Evolutionary conservation across 2,113 vertebrate species (phyloP), one percentile per base, ranked within the genome.

Genomic region (Mastomys coucha): DNA sequence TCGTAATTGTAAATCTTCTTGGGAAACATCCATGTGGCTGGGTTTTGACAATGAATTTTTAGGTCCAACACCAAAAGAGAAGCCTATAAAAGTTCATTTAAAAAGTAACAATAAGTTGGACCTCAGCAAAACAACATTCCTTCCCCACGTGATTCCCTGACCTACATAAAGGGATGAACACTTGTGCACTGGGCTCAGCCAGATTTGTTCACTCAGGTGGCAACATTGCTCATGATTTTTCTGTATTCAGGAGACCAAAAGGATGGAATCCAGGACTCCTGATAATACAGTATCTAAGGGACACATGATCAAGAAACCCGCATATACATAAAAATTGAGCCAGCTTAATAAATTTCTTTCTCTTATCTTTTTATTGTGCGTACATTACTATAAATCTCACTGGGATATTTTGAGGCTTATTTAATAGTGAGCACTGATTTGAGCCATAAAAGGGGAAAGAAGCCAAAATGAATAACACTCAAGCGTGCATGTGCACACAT

Each of bases 401-500:
- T 81, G 14, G 58, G 80, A 45, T 75, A 89, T 94, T 96, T 82
- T 93, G 72, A 89, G 84, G 22, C 63, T 93, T 95, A 90, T 93
- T 96, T 97, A 93, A 93, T 72, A 87, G 81, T 20, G n/a, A 96
- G 36, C 45, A 87, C 42, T 96, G 60, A 92, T 88, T 78, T 93
- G 53, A 97, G 53, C 14, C 67, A 63, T 89, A 75, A 72, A 82
- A 14, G 69, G 10, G 9, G 10, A 60, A 91, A 91, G 77, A 20
- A 95, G 20, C 24, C 84, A 80, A 92, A 93, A 39, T 85, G 88
- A 90, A 95, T 49, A 33, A 42, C n/a, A 84, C 81, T 51, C 53
- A n/a, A 2, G 31, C 65, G 31, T 1, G 4, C 26, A 5, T 45
- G 45, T 45, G 45, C 45, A 45, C 45, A 45, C 45, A 45, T 45